Evolutionary conservation across 2,797 vertebrate species (phyloP), one percentile per base, ranked within the genome.

Genomic region (Hozukius guyotensis): DNA sequence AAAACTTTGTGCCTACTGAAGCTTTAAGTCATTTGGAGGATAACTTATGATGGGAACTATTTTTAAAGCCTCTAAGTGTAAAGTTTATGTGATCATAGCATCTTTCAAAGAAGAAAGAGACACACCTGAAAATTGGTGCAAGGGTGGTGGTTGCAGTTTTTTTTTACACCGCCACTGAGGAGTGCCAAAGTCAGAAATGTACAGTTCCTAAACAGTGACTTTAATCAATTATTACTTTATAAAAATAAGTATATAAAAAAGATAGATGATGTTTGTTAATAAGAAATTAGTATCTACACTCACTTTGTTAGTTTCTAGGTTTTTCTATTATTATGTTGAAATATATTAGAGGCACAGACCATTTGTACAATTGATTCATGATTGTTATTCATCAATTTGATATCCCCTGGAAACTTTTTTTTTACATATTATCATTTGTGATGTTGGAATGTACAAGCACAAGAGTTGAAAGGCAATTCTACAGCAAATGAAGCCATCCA

Each of bases 401-500:
- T 80, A 49, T 42, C 42, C 9, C 4, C 12, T 24, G n/a, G 38
- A 70, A n/a, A 46, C 25, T 34, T 36, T 70, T 56, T 42, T 42
- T 16, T 6, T 34, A 27, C 36, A 22, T 3, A 42, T 16, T 8
- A 11, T 6, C 5, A 31, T 67, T 18, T 59, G 4, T 64, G 36
- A 4, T 31, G 60, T 59, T 53, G 46, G 74, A 42, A 32, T 69
- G n/a, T 20, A 6, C 52, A 65, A 6, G 14, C 61, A 16, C n/a
- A 16, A 20, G 18, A 64, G 18, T 34, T 42, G 31, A 82, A 29
- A 74, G 25, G 14, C 38, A 74, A 66, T 65, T 72, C n/a, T 27
- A 13, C 20, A 18, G 36, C 24, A 80, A 82, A 86, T 75, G 60
- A 57, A 56, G 69, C 53, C 36, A 29, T 75, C 70, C 65, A 20